Percentiles rank a stretch among this genome's conserved stretches.
Conservation (phyloP, 1,140 invertebrate species). For the Bombus breviceps region DNA sequence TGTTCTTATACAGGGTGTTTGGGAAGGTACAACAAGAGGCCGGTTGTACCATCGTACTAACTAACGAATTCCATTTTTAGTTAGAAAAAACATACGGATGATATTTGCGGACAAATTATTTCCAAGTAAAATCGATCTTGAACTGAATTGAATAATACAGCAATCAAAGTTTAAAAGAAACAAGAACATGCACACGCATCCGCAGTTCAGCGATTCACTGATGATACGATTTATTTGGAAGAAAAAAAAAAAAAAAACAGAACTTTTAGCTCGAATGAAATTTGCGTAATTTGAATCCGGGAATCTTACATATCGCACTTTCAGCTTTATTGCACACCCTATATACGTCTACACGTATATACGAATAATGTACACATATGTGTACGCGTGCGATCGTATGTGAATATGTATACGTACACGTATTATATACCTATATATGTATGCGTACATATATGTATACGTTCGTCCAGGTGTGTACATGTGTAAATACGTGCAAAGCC, state of each 20-base stretch:
- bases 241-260: background rate
- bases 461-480: constrained; percentile 1
- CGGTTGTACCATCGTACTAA: background rate
- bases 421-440: constrained; percentile 22
- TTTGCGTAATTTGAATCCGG: constrained; percentile 31
- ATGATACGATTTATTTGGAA: background rate
- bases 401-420: background rate
- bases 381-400: background rate
- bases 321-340: constrained; percentile 16
- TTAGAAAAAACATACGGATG: background rate
- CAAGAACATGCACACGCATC: too few species aligned
- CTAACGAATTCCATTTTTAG: background rate
- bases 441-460: constrained; percentile 9
- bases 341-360: constrained; percentile 23
- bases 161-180: background rate
- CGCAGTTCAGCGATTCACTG: background rate
- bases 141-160: background rate
- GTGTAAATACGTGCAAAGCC: background rate
- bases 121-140: background rate
- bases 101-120: background rate
- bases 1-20: constrained; percentile 16
- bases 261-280: background rate
- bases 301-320: constrained; percentile 45
- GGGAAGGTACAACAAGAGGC: background rate
- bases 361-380: constrained; percentile 5